Base-by-base conservation (phyloP, 2,113 vertebrate genomes). In the Chaetodon auriga region DNA sequence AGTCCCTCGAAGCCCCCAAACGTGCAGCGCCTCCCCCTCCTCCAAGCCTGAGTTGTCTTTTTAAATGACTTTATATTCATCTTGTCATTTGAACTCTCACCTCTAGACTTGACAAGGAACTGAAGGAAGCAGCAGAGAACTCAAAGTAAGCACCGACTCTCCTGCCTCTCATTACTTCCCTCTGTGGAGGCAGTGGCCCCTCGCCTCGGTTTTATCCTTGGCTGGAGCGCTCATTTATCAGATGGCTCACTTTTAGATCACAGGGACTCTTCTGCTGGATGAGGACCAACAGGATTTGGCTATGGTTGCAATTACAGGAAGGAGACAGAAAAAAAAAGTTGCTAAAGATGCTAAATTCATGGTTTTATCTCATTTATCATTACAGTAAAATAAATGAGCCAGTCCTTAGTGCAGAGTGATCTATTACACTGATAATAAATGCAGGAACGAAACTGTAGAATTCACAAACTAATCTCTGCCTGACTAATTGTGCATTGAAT, bases 71-170 rank as follows among this genome's bases (percentile, higher is more conserved):
- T 82, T 19, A 62, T 78, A 82, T 89, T 90, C 73, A 82, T 82
- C 69, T 80, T 83, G 53, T 78, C 75, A 15, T 85, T 75, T 90
- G 60, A 90, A 71, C 90, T 84, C 72, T 85, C 72, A 78, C 74
- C 81, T 80, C 89, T 90, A 99, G 98, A 96, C 95, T 99, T 93
- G 98, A 99, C 93, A 96, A 98, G 95, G 97, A 99, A 86, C 94
- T 99, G 95, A 98, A 96, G 91, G 97, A 97, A 88, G 91, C 96
- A 69, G 95, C 96, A 30, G 92, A 95, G 82, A 95, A 84, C 91
- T 96, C 96, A 92, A 98, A 96, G 98, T 99, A 97, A 97, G 98
- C 91, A 74, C 71, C 3, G 0, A 23, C 81, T 81, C 61, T 75
- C 48, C 64, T 45, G 51, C 51, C 69, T 78, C 63, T 86, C 68